Evolutionary conservation across 2,113 vertebrate genomes (phyloP), one percentile per base, ranked within the genome.

Genomic region (Oriolus oriolus): DNA sequence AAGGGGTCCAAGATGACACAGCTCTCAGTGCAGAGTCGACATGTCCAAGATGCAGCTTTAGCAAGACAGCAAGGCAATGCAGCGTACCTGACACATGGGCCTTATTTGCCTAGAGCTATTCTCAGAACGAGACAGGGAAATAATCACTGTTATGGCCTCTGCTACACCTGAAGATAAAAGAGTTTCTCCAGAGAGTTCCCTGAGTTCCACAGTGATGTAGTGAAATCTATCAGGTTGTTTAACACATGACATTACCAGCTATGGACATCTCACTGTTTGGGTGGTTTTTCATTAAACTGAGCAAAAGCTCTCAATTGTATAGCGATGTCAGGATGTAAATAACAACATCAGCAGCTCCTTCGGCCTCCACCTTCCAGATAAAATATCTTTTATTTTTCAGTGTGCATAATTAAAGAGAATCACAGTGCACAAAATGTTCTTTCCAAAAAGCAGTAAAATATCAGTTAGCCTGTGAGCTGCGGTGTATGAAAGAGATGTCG

Each of bases 11-110:
- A 19, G 65, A 37, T 4, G 41, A 50, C 60, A 17, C 16, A 57
- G 68, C 39, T 23, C 76, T 24, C 68, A 20, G 18, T 5, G 21
- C 91, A 39, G 70, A 49, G 75, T 0, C 5, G 7, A 57, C 3
- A 3, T 7, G 33, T 52, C 33, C 26, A 49, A 44, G 26, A 26
- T 7, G n/a, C 50, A 61, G 54, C 64, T 74, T 13, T 12, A 70
- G 74, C n/a, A 24, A 20, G 23, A 33, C 4, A 2, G 44, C 44
- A 20, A 19, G 30, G 39, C 16, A 2, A 49, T 6, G 56, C 1
- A 1, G 7, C 2, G 7, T 6, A 23, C 56, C 39, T 9, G 16
- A 61, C 70, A 52, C 45, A 20, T 0, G 0, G 63, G 35, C 49
- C 24, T 49, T 17, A 11, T n/a, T 26, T 41, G 39, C 52, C 65